Conservation (phyloP, 2,888 invertebrate species). For the Habroteleia sp. region DNA sequence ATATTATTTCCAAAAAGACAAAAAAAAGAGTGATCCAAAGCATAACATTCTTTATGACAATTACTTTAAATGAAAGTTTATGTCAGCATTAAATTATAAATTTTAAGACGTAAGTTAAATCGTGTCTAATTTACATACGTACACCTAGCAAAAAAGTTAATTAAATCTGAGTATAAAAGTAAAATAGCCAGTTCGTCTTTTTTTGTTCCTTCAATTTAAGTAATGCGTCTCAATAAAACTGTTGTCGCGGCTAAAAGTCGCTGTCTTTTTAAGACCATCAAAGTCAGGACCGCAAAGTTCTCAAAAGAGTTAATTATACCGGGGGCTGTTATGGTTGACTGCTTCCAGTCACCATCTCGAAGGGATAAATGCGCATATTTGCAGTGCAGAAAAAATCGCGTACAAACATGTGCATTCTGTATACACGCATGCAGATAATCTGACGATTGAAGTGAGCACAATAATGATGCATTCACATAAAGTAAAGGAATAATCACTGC, state of each 20-base stretch:
- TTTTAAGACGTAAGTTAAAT: conserved; percentile 1
- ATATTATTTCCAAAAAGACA: too few species aligned
- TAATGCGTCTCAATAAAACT: conserved; percentile 58
- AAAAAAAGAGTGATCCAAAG: too few species aligned
- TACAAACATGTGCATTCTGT: conserved; percentile 50
- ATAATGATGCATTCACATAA: conserved; percentile 53
- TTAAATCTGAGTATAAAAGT: conserved; percentile 24
- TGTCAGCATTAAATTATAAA: conserved; percentile 15
- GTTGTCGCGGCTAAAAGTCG: conserved; percentile 57
- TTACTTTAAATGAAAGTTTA: conserved; percentile 11
- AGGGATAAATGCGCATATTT: conserved; percentile 57
- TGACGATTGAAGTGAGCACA: conserved; percentile 51
- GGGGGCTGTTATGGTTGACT: conserved; percentile 72
- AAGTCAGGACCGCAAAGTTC: conserved; percentile 79
- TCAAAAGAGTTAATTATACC: conserved; percentile 81
- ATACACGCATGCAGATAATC: conserved; percentile 40
- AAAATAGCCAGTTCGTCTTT: not conserved
- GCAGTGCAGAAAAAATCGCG: conserved; percentile 57
- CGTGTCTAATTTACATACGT: conserved; percentile 5
- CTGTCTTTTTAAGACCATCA: conserved; percentile 79
- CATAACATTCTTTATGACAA: too few species aligned
- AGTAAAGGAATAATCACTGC: conserved; percentile 54
- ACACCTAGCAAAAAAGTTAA: conserved; percentile 17
- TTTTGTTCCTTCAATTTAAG: conserved; percentile 46
- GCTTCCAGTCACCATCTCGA: conserved; percentile 51